Base-by-base conservation (phyloP, 1,140 invertebrate species). In the Pogonognathellus flavescens region DNA sequence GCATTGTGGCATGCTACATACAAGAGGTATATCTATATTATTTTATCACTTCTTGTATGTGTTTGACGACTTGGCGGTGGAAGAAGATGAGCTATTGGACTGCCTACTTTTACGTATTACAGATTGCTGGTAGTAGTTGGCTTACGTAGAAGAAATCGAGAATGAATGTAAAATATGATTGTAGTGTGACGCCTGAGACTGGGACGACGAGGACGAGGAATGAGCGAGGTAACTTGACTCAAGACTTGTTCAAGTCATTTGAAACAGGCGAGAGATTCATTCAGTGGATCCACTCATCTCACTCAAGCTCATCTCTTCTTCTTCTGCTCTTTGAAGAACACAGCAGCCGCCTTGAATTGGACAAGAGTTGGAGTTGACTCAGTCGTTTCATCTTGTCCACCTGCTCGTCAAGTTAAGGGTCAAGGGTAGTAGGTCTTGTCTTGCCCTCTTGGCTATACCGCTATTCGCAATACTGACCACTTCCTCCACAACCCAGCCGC, bases 371-470 rank as follows among this genome's bases (percentile, higher is more conserved):
- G 41, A 72, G 60, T 66, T 66, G 62, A 76, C 41, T 76, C 9
- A 41, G 25, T 76, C 16, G 70, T 25, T 20, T 76, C n/a, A 76
- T 76, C 41, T 76, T 76, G 41, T 76, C 70, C 70, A 76, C 70
- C 70, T 76, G 70, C 70, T 76, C 70, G 70, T 76, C 70, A 76
- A 76, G 66, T 66, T 70, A 50, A 84, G 66, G 82, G 82, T 84
- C 82, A 84, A 72, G 82, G 82, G 82, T 84, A 84, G 82, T 84
- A 84, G 82, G 82, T 84, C 82, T 84, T 84, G 82, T 84, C 82
- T 84, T 84, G 82, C 66, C 82, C 82, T 84, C 60, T 84, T 66
- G 82, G 62, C 66, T 50, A 57, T 53, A 84, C 82, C 82, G 82
- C 62, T 84, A 84, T 84, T 84, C 66, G 82, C 82, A 84, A 72